These are phyloP conservation scores for Mesembrinibis cayennensis DNA, from an alignment of 2,113 vertebrate genomes.

Conservation along the genomic window DNA sequence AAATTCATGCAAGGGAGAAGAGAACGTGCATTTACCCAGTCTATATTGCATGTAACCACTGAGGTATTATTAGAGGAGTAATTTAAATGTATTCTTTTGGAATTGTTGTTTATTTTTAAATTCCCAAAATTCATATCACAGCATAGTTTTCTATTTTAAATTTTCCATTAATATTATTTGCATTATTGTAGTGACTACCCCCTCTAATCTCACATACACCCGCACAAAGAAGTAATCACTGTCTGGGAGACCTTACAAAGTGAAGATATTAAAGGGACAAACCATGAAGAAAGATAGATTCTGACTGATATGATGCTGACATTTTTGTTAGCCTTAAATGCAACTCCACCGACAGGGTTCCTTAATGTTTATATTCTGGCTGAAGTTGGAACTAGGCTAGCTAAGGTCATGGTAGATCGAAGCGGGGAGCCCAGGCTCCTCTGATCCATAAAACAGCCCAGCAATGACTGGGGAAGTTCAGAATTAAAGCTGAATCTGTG, in stretches of 20 bases:
- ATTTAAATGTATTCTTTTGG: not conserved
- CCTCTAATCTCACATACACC: not conserved
- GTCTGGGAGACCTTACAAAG: not conserved
- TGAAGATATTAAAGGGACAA: not conserved
- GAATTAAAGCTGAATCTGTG: not conserved
- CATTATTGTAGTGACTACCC: not conserved
- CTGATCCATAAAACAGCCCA: not conserved
- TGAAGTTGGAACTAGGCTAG: not conserved
- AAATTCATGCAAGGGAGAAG: not conserved
- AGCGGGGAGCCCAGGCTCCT: not conserved
- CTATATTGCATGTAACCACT: constrained; percentile 27
- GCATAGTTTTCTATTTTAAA: constrained; percentile 13
- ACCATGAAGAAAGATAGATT: not conserved
- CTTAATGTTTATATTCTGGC: not conserved
- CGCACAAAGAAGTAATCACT: not conserved
- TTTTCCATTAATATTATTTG: not conserved
- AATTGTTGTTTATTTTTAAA: not conserved
- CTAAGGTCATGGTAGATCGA: not conserved
- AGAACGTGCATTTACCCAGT: not conserved
- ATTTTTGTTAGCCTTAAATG: not conserved
- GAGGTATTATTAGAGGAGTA: constrained; percentile 29
- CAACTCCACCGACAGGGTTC: not conserved
- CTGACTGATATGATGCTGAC: not conserved
- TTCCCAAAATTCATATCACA: constrained; percentile 28
- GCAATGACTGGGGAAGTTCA: not conserved